phyloP scores from a whole-genome alignment of 1,140 invertebrate genomes.

The Orussus abietinus region DNA sequence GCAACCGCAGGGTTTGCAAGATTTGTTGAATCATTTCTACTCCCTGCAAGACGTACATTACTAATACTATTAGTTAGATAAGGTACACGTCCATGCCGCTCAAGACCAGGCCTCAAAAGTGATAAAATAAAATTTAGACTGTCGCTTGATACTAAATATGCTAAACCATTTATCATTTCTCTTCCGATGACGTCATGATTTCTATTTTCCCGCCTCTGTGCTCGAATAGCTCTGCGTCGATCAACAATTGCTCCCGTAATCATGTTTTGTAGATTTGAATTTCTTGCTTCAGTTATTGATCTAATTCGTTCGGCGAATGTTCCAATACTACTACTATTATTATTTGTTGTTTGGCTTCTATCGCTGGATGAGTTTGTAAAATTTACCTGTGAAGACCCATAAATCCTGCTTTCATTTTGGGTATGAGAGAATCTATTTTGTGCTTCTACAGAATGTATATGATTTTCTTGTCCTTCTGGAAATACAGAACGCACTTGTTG shows the following conservation, averaged over 20 bases:
- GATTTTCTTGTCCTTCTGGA: not conserved
- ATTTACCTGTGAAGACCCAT: conserved; percentile 16
- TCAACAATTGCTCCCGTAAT: conserved; percentile 28
- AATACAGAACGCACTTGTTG: not conserved
- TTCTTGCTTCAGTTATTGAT: conserved; percentile 19
- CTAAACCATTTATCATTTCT: conserved; percentile 12
- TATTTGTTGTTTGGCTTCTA: not conserved
- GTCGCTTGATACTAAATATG: not conserved
- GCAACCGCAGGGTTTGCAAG: too few species aligned
- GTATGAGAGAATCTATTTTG: not conserved
- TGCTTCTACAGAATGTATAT: conserved; percentile 10
- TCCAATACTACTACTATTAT: not conserved
- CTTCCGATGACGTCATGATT: conserved; percentile 27
- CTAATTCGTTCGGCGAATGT: conserved; percentile 18
- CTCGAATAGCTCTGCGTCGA: conserved; percentile 26
- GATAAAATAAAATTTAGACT: too few species aligned
- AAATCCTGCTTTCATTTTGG: conserved; percentile 9
- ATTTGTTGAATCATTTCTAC: too few species aligned
- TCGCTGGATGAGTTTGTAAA: conserved; percentile 13
- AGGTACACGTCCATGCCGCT: too few species aligned
- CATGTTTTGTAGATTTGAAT: conserved; percentile 23
- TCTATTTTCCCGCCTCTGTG: conserved; percentile 26
- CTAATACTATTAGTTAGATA: too few species aligned
- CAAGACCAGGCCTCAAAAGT: too few species aligned
- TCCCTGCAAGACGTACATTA: too few species aligned